phyloP scores from a whole-genome alignment of 2,888 invertebrate genomes.

The Himalopsyche kuldschensis region DNA sequence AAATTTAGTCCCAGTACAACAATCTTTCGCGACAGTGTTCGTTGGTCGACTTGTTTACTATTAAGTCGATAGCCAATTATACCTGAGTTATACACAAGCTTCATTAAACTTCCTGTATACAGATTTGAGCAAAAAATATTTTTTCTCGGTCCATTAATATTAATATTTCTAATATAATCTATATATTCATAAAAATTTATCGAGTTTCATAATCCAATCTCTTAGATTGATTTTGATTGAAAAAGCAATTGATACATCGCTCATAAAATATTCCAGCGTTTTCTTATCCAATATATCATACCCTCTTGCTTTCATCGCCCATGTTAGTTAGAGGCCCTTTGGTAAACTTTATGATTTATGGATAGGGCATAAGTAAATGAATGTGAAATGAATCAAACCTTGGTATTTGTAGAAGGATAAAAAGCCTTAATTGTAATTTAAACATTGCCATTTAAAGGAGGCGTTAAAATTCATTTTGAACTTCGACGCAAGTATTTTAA shows the following conservation, averaged over 20 bases:
- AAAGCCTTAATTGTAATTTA: background rate
- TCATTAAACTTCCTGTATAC: too few relatives aligned
- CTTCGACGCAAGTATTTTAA: background rate
- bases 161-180: too few relatives aligned
- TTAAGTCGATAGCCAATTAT: too few relatives aligned
- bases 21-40: too few relatives aligned
- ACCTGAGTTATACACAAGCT: too few relatives aligned
- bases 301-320: background rate
- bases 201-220: too few relatives aligned
- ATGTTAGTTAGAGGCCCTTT: background rate
- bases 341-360: conserved; percentile 1
- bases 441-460: background rate
- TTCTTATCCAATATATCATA: background rate
- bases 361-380: background rate
- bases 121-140: too few relatives aligned
- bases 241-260: background rate
- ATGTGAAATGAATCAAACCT: background rate
- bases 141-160: too few relatives aligned
- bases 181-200: too few relatives aligned
- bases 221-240: too few relatives aligned
- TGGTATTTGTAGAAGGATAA: background rate
- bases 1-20: too few relatives aligned
- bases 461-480: background rate
- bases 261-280: background rate
- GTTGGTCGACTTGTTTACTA: too few relatives aligned